phyloP scores from a whole-genome alignment of 1,140 invertebrate genomes.

The Diabrotica undecimpunctata region DNA sequence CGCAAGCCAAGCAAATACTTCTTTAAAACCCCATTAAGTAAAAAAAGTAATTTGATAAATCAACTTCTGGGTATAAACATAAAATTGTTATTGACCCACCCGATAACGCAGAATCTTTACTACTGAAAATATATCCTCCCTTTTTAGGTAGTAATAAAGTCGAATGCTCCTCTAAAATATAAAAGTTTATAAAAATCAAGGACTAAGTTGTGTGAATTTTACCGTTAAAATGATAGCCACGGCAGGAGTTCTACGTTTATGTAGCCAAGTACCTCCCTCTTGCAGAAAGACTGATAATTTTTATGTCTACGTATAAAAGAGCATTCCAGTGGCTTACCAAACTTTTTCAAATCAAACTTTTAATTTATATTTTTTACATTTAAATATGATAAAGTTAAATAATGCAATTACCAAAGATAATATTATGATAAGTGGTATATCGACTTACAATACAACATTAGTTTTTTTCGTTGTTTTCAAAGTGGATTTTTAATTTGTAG shows the following conservation, averaged over 20 bases:
- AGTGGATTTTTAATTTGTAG: no score
- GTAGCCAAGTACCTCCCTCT: not conserved
- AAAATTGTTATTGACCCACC: not conserved
- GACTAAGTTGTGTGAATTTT: slow-evolving; percentile 1
- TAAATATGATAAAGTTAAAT: no score
- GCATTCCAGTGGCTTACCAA: not conserved
- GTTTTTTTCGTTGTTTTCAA: no score
- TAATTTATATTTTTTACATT: no score
- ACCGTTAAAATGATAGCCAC: slow-evolving; percentile 2
- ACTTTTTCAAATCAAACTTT: not conserved
- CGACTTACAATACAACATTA: no score
- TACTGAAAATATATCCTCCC: slow-evolving; percentile 2
- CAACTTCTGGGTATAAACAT: not conserved
- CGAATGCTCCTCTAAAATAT: not conserved
- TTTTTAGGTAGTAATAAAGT: slow-evolving; percentile 3
- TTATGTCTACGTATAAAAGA: not conserved
- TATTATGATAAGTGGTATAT: no score
- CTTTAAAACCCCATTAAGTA: no score
- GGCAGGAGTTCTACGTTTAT: not conserved
- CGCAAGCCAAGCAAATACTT: no score
- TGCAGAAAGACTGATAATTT: not conserved
- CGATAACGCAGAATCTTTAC: not conserved
- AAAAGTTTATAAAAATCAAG: slow-evolving; percentile 3
- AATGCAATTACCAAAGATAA: no score
- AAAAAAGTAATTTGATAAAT: not conserved